phyloP scores from a whole-genome alignment of 2,113 vertebrate genomes.

The Catagonus wagneri region DNA sequence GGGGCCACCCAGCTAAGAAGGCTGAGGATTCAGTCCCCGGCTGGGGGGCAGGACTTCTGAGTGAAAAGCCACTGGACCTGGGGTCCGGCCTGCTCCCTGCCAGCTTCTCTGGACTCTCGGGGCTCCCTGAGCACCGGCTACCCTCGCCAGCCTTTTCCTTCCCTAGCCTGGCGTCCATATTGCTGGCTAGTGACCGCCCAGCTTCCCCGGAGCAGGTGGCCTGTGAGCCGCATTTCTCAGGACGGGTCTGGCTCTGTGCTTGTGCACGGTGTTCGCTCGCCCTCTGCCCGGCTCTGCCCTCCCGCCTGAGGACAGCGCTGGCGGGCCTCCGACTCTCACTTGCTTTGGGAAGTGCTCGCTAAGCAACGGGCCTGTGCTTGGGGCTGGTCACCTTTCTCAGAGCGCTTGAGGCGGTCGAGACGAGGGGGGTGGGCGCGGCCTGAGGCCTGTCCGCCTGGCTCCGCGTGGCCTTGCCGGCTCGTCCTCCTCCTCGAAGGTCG shows the following conservation, averaged over 20 bases:
- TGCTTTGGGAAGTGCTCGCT: not conserved
- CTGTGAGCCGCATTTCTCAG: not conserved
- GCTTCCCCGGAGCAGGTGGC: not conserved
- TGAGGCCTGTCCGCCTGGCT: not conserved
- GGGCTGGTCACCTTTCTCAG: not conserved
- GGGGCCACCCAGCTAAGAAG: not conserved
- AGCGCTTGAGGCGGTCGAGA: not conserved
- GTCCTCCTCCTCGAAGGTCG: too few relatives aligned
- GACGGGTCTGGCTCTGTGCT: not conserved
- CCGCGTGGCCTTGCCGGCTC: fast-evolving
- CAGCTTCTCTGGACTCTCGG: not conserved
- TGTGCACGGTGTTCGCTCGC: fast-evolving
- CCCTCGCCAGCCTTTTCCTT: not conserved
- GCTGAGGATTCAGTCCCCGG: not conserved
- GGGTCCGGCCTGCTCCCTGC: not conserved
- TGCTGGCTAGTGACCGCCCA: not conserved
- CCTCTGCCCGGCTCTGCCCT: fast-evolving
- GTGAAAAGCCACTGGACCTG: fast-evolving
- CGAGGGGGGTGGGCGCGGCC: fast-evolving
- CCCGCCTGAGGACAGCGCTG: fast-evolving
- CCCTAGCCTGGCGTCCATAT: not conserved
- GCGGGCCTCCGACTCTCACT: not conserved
- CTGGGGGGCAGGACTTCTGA: not conserved
- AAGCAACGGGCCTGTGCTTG: not conserved
- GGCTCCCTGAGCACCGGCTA: not conserved